phyloP scores from a whole-genome alignment of 2,113 vertebrate genomes.

The Vulpes lagopus region DNA sequence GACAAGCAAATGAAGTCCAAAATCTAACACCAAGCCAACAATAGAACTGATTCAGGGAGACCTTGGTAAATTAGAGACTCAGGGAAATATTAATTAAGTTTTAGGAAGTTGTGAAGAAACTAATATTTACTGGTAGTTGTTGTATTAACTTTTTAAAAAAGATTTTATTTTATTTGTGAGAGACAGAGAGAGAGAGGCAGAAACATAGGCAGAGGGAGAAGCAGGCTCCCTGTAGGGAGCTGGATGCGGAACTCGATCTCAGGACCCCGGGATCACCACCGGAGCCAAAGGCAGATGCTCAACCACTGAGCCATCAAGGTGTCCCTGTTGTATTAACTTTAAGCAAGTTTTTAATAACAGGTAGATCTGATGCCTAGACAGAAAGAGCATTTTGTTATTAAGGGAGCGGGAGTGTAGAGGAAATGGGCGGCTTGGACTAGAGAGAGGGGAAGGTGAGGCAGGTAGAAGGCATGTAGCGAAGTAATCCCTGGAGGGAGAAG shows the following conservation, averaged over 20 bases:
- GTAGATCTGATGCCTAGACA: neutral
- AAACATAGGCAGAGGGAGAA: no score
- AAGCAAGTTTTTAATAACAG: neutral
- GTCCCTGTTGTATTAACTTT: neutral
- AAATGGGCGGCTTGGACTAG: neutral
- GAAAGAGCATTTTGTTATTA: neutral
- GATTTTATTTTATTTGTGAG: no score
- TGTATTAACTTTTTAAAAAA: neutral
- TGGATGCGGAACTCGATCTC: no score
- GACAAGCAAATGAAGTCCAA: neutral
- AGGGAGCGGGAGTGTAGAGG: neutral
- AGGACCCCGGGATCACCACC: no score
- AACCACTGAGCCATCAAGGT: no score
- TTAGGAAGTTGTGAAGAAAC: slow-evolving; percentile 9
- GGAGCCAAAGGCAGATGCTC: no score
- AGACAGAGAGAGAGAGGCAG: no score
- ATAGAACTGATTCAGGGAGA: neutral
- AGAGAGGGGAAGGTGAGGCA: neutral
- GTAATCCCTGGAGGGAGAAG: neutral
- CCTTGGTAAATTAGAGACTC: neutral
- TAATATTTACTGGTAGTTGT: neutral
- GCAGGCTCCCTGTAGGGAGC: no score
- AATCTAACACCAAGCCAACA: neutral
- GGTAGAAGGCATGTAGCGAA: neutral
- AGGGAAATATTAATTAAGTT: neutral